Evolutionary conservation across 2,113 vertebrate genomes (phyloP), one percentile per base, ranked within the genome.

Genomic region (Onychostoma macrolepis): DNA sequence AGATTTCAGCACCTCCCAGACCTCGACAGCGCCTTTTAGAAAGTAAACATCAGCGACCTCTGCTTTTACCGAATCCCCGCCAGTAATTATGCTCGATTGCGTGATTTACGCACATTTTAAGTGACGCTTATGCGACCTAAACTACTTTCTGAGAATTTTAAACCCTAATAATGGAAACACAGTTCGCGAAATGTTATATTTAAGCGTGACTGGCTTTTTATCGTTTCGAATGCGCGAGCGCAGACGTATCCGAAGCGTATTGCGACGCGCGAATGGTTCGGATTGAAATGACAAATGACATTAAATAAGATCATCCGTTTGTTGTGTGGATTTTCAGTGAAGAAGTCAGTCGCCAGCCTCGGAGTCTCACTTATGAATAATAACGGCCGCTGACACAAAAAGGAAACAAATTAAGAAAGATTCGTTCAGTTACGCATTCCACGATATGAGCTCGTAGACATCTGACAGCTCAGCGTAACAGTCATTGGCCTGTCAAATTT

Each of bases 1-100:
- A 84, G 90, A 90, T 92, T 93, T 94, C 95, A 94, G 95, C 95
- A 91, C 96, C 97, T 96, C 96, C 96, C 95, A 63, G 92, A 86
- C 80, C 90, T 93, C 92, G 89, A 92, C 93, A 89, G 93, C 94
- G 92, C 92, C 95, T 94, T 90, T 88, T 65, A 90, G 58, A 89
- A 92, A 87, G 92, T 92, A 94, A 95, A 96, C 94, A 95, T 94
- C 63, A 48, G 85, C 80, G 87, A 88, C 61, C 72, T 48, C 17
- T 78, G 41, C 43, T 94, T 94, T 93, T 92, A 95, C 93, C 92
- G 88, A 90, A 89, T 90, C 88, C 91, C 88, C 91, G 76, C 89
- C 89, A 87, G 91, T 90, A 87, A 91, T 89, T 90, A 91, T 71
- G 88, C 84, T 89, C 71, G 79, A 83, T 90, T 79, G 76, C 61